Evolutionary conservation across 2,113 vertebrate species (phyloP).

Genomic region (Sminthopsis crassicaudata): DNA sequence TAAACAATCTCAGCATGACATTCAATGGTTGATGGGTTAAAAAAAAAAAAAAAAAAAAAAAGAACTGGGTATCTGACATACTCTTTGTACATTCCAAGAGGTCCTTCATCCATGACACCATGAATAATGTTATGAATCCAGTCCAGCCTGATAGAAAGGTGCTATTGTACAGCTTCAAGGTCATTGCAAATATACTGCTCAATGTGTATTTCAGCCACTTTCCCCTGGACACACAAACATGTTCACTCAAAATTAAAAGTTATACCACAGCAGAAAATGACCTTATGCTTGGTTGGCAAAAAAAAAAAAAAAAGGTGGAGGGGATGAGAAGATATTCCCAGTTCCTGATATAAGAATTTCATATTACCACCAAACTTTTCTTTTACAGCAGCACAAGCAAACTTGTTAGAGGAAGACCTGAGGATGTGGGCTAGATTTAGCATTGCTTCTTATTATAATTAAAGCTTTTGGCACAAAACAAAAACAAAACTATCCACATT

Average conservation of each 20-base stretch:
- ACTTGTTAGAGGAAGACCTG: not conserved
- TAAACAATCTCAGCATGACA: conserved; percentile 98
- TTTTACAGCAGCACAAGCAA: conserved; percentile 99
- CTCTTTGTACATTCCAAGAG: conserved; percentile 98
- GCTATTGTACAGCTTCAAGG: conserved; percentile 94
- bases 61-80: conserved; percentile 99
- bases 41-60: conserved; percentile 82
- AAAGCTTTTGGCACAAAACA: not conserved
- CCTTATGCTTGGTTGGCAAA: conserved; percentile 99
- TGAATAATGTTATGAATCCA: conserved; percentile 96
- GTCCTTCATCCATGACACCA: conserved; percentile 98
- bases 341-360: conserved; percentile 99
- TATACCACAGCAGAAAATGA: conserved; percentile 91
- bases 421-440: accelerated
- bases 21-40: conserved; percentile 94
- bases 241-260: too few relatives aligned
- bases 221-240: too few relatives aligned
- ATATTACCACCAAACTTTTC: conserved; percentile 96
- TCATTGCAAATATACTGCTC: too few relatives aligned
- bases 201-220: too few relatives aligned
- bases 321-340: conserved; percentile 99
- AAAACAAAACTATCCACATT: not conserved
- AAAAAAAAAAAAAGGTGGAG: conserved; percentile 69
- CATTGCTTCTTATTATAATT: not conserved
- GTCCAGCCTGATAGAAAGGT: conserved; percentile 97